phyloP scores from a whole-genome alignment of 2,888 invertebrate species.

The Resseliella maxima region DNA sequence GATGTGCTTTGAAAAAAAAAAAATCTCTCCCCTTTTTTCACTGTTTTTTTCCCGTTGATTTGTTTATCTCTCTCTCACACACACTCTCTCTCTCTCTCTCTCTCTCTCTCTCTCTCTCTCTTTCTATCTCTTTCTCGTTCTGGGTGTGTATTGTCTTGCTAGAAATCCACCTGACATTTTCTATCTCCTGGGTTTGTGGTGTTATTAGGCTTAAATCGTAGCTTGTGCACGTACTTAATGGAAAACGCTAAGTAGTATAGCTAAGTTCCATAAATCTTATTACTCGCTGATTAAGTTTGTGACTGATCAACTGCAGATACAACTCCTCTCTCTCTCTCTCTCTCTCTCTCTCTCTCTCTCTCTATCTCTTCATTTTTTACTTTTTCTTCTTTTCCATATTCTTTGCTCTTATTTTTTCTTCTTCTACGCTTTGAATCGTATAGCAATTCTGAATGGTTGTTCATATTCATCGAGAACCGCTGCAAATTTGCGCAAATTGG shows the following conservation, averaged over 20 bases:
- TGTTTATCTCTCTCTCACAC: too few relatives aligned
- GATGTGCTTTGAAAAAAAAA: too few relatives aligned
- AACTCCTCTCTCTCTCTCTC: background rate
- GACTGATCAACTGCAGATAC: background rate
- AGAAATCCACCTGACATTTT: slow-evolving; percentile 42
- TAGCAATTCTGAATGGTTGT: background rate
- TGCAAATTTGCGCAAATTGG: background rate
- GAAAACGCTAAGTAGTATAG: slow-evolving; percentile 18
- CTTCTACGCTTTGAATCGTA: background rate
- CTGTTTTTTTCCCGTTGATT: background rate
- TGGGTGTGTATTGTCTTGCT: background rate
- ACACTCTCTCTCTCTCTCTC: too few relatives aligned
- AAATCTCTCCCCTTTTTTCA: background rate
- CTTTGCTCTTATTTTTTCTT: background rate
- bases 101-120: too few relatives aligned
- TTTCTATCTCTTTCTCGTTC: too few relatives aligned
- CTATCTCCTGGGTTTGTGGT: slow-evolving; percentile 24
- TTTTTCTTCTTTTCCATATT: background rate
- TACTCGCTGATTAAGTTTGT: slow-evolving; percentile 33
- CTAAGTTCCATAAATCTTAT: slow-evolving; percentile 22
- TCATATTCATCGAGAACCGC: background rate
- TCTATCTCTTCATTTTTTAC: too few relatives aligned
- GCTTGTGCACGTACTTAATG: slow-evolving; percentile 40
- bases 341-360: background rate
- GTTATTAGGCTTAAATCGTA: slow-evolving; percentile 38